Conservation (phyloP, 2,888 invertebrate genomes). For the Myopa testacea region DNA sequence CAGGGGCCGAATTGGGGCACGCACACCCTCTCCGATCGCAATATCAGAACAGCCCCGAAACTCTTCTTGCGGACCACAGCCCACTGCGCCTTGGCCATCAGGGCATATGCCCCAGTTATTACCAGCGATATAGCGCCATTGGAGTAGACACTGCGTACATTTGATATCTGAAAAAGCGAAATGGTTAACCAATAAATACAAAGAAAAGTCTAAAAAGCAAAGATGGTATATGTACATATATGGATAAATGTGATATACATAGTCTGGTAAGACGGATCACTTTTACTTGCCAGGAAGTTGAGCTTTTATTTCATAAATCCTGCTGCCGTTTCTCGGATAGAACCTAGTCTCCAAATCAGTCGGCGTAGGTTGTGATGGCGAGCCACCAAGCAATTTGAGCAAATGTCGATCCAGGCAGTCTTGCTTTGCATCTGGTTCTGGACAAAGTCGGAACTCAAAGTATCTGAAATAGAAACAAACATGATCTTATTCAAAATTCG, state of each 20-base stretch:
- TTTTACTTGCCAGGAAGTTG: conserved; percentile 69
- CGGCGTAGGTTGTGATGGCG: conserved; percentile 66
- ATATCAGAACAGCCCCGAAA: conserved; percentile 89
- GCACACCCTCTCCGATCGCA: conserved; percentile 73
- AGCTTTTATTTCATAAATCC: conserved; percentile 82
- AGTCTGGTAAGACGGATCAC: not conserved
- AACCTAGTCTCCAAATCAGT: conserved; percentile 73
- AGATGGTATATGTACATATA: no score
- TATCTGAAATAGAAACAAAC: conserved; percentile 65
- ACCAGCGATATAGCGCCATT: conserved; percentile 90
- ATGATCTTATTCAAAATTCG: not conserved
- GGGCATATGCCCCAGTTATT: conserved; percentile 85
- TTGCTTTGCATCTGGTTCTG: conserved; percentile 79
- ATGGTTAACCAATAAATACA: not conserved
- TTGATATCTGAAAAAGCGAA: conserved; percentile 69
- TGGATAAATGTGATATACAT: not conserved
- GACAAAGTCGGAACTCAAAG: conserved; percentile 87
- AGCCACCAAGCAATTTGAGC: conserved; percentile 70
- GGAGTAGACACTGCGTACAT: conserved; percentile 86
- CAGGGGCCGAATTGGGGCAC: conserved; percentile 67
- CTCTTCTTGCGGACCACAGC: conserved; percentile 90
- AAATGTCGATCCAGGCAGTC: conserved; percentile 82
- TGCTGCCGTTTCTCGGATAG: conserved; percentile 82
- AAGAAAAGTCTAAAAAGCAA: no score
- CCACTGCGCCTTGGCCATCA: conserved; percentile 81